A percentile compares a stretch with the other conserved stretches of the same genome.
Conservation (phyloP, 2,888 invertebrate genomes). For the Sarcophaga subvicina region DNA sequence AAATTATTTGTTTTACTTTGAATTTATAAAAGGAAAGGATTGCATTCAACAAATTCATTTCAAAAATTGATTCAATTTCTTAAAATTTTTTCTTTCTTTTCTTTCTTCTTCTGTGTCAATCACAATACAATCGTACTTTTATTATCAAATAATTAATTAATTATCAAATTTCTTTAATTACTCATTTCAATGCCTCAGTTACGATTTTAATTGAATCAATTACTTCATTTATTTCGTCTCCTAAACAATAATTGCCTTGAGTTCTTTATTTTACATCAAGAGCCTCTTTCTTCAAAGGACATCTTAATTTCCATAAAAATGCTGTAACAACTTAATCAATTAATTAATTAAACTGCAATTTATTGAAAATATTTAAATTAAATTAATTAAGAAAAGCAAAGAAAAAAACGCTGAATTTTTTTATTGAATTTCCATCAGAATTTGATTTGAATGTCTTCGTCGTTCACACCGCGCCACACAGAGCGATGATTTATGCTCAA, state of each 20-base stretch:
- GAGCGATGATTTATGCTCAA: slow-evolving; percentile 80
- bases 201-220: too few relatives aligned
- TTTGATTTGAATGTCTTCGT: slow-evolving; percentile 10
- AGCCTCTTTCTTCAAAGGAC: too few relatives aligned
- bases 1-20: not conserved
- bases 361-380: not conserved
- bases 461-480: slow-evolving; percentile 74
- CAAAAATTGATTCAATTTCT: slow-evolving; percentile 36
- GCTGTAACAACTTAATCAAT: not conserved
- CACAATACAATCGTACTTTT: too few relatives aligned
- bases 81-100: too few relatives aligned
- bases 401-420: not conserved
- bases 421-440: not conserved
- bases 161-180: too few relatives aligned
- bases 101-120: too few relatives aligned
- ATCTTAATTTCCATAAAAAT: not conserved
- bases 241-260: too few relatives aligned
- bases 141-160: too few relatives aligned
- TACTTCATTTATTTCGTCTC: too few relatives aligned
- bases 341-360: not conserved
- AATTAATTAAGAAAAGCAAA: not conserved
- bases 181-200: too few relatives aligned
- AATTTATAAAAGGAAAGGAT: slow-evolving; percentile 10
- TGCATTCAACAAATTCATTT: slow-evolving; percentile 37
- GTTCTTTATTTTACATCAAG: too few relatives aligned